A percentile compares a stretch with the other conserved stretches of the same genome.
phyloP scores from a whole-genome alignment of 2,797 vertebrate genomes.

The Enteromius trimaculatus region DNA sequence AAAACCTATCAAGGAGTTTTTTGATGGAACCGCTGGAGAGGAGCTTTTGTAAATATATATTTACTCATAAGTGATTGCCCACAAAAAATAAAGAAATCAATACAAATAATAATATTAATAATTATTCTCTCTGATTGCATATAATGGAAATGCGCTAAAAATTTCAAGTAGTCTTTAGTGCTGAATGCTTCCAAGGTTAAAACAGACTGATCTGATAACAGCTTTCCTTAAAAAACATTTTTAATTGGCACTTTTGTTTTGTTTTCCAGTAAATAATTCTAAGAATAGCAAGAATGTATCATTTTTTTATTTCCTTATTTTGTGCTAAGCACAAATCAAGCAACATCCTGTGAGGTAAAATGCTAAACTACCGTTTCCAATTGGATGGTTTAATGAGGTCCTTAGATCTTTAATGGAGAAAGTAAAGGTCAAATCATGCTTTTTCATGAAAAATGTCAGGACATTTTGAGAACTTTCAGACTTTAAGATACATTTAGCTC shows the following conservation, averaged over 20 bases:
- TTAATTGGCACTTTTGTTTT: neutral
- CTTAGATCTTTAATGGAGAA: neutral
- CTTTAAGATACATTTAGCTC: neutral
- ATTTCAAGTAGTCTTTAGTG: neutral
- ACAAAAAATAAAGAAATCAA: neutral
- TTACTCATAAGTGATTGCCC: slow-evolving; percentile 36
- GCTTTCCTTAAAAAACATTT: neutral
- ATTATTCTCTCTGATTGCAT: neutral
- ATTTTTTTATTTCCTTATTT: neutral
- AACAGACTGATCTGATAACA: neutral
- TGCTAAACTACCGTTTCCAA: neutral
- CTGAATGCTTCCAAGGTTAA: slow-evolving; percentile 8
- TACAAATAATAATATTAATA: neutral
- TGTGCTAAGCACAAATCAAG: neutral
- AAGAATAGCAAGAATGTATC: neutral
- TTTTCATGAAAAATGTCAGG: slow-evolving; percentile 23
- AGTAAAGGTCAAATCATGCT: neutral
- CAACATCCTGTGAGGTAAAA: neutral
- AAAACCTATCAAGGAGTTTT: slow-evolving; percentile 13
- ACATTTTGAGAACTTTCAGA: slow-evolving; percentile 22
- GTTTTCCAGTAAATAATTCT: neutral
- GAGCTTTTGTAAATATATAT: slow-evolving; percentile 36
- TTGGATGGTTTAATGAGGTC: neutral
- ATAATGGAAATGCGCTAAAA: slow-evolving; percentile 15
- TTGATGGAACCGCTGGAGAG: slow-evolving; percentile 30